Conservation (phyloP, 2,888 invertebrate genomes). For the Frankliniella fusca region DNA sequence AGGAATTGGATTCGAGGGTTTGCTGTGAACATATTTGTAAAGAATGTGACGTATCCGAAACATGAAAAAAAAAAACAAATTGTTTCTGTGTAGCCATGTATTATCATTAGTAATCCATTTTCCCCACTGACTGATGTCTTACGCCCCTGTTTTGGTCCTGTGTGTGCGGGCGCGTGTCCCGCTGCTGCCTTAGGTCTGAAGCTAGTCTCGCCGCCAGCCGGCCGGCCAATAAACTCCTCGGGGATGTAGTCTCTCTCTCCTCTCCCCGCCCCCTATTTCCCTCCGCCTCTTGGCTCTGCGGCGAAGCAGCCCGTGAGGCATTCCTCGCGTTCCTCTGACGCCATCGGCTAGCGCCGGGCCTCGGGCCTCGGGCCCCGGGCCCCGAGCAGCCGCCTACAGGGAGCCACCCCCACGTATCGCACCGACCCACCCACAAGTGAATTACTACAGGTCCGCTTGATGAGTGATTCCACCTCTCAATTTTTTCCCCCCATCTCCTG, state of each 20-base stretch:
- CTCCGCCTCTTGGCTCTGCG: neutral
- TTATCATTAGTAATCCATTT: neutral
- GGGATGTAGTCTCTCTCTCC: neutral
- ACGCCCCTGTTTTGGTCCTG: neutral
- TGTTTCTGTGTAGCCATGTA: too few species aligned
- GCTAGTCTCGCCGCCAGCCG: neutral
- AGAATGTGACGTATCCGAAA: too few species aligned
- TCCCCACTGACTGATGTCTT: neutral
- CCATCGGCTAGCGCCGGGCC: neutral
- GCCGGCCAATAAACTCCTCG: neutral
- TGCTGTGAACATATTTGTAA: too few species aligned
- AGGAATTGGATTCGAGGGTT: too few species aligned
- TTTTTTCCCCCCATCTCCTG: too few species aligned
- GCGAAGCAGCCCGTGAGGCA: neutral
- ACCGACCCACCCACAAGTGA: too few species aligned
- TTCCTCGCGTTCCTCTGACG: conserved; percentile 4
- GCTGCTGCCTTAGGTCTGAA: neutral
- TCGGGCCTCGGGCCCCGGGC: neutral
- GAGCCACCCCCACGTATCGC: too few species aligned
- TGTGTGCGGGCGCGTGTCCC: neutral
- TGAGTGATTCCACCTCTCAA: too few species aligned
- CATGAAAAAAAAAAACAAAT: too few species aligned
- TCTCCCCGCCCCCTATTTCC: neutral
- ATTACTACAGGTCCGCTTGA: too few species aligned
- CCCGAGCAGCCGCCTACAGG: too few species aligned